These are phyloP conservation scores for Cettia cetti DNA, from an alignment of 2,113 vertebrate genomes.

Conservation along the genomic window DNA sequence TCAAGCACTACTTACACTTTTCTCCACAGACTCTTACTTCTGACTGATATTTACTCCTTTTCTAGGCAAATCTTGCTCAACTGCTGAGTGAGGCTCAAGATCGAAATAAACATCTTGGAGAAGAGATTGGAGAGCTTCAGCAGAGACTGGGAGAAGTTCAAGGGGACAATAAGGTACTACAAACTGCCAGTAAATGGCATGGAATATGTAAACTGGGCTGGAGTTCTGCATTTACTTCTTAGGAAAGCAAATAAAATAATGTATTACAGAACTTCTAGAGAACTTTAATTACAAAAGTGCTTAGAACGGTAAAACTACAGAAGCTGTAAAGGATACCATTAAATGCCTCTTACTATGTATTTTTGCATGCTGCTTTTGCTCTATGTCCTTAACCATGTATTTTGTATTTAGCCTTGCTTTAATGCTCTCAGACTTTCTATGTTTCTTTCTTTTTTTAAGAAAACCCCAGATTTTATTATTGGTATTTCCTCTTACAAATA, in stretches of 20 bases:
- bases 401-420: background rate
- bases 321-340: background rate
- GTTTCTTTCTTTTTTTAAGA: background rate
- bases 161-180: slow-evolving; percentile 94
- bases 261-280: background rate
- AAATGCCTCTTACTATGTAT: background rate
- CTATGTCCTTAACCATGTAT: background rate
- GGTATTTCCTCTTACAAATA: background rate
- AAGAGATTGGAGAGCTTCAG: slow-evolving; percentile 92
- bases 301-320: background rate
- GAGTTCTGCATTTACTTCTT: background rate
- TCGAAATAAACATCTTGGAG: slow-evolving; percentile 82
- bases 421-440: background rate
- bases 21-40: background rate
- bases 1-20: background rate
- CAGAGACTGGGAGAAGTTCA: slow-evolving; percentile 90
- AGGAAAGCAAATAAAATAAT: background rate
- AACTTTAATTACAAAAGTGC: background rate
- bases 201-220: background rate
- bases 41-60: slow-evolving; percentile 7
- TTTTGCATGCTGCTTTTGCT: background rate
- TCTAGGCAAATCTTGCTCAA: slow-evolving; percentile 91
- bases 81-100: slow-evolving; percentile 89
- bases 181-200: background rate
- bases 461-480: background rate